phyloP scores from a whole-genome alignment of 2,888 invertebrate species.

The Sesia apiformis region DNA sequence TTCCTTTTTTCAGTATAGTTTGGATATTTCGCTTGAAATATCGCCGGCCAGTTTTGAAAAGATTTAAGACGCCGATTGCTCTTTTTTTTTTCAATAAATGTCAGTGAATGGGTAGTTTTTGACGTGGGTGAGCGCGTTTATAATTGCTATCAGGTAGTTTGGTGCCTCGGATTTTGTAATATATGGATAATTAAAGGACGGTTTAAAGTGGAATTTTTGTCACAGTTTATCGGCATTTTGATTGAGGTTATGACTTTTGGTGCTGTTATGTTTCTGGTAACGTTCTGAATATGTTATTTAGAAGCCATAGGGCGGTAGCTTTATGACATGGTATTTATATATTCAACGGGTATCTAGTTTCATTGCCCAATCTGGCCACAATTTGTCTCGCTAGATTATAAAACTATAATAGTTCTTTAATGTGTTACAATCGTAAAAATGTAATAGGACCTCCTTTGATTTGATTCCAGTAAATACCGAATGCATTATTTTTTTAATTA shows the following conservation, averaged over 20 bases:
- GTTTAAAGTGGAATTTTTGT: slow-evolving; percentile 72
- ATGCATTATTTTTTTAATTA: neutral
- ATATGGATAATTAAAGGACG: slow-evolving; percentile 73
- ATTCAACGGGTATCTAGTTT: slow-evolving; percentile 33
- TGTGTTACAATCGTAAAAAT: slow-evolving; percentile 46
- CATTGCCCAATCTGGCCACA: slow-evolving; percentile 40
- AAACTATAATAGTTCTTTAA: slow-evolving; percentile 48
- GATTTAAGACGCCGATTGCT: slow-evolving; percentile 50
- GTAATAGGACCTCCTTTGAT: slow-evolving; percentile 48
- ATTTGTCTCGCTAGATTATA: slow-evolving; percentile 66
- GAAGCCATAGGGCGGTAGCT: slow-evolving; percentile 57
- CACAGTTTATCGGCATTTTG: slow-evolving; percentile 71
- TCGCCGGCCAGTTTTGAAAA: slow-evolving; percentile 69
- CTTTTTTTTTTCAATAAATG: slow-evolving; percentile 58
- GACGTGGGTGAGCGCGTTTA: slow-evolving; percentile 73
- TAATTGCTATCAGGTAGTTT: slow-evolving; percentile 73
- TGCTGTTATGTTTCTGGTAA: slow-evolving; percentile 25
- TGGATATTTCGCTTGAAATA: slow-evolving; percentile 75
- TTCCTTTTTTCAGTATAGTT: slow-evolving; percentile 51
- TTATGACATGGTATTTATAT: slow-evolving; percentile 46
- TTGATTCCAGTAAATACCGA: slow-evolving; percentile 18
- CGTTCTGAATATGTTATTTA: slow-evolving; percentile 37
- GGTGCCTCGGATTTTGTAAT: slow-evolving; percentile 54
- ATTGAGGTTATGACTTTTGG: slow-evolving; percentile 65
- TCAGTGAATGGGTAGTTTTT: slow-evolving; percentile 56